Conservation (phyloP, 2,113 vertebrate genomes). For the Zosterops japonicus region DNA sequence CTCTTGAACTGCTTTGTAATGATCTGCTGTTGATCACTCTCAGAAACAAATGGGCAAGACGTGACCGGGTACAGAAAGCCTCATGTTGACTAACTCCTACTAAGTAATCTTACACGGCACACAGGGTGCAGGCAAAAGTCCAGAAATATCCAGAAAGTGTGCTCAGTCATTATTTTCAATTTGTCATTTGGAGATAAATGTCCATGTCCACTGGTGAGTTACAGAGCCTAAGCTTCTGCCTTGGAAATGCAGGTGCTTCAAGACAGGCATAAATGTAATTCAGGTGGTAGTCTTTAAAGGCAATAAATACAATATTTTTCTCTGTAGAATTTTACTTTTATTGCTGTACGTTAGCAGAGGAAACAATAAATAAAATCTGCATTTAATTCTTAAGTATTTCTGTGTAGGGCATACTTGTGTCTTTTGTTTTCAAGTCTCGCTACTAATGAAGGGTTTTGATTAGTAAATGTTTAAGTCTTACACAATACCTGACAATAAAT, state of each 20-base stretch:
- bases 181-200: neutral
- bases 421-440: neutral
- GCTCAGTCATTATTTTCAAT: neutral
- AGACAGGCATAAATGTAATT: neutral
- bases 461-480: neutral
- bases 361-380: neutral
- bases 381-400: neutral
- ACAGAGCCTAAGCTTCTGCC: neutral
- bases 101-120: neutral
- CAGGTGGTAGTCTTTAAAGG: neutral
- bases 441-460: neutral
- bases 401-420: neutral
- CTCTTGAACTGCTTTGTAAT: neutral
- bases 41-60: neutral
- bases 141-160: neutral
- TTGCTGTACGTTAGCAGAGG: neutral
- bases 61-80: neutral
- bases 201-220: neutral
- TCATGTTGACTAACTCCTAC: neutral
- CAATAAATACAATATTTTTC: neutral
- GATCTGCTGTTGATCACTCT: neutral
- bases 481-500: neutral
- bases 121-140: neutral
- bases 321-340: neutral
- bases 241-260: neutral